Conservation (phyloP, 2,797 vertebrate species). For the Poliocrania exsul region DNA sequence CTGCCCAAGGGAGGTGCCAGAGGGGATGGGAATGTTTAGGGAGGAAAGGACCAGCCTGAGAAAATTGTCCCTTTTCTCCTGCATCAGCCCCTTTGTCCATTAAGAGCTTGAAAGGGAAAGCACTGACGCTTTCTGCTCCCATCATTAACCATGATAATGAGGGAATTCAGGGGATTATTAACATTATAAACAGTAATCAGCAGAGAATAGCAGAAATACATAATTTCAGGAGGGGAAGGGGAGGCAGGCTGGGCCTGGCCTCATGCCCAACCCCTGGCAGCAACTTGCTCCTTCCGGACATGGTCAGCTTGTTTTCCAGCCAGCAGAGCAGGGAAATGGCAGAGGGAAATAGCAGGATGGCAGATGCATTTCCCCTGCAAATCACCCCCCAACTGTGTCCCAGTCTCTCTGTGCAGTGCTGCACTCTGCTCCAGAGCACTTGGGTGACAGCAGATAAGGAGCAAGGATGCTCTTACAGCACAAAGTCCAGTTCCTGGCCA, state of each 20-base stretch:
- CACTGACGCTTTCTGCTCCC: not conserved
- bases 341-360: not conserved
- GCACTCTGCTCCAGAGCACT: fast-evolving
- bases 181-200: slow-evolving; percentile 16
- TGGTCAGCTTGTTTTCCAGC: not conserved
- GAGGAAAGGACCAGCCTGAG: not conserved
- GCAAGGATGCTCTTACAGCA: fast-evolving
- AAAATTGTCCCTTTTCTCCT: not conserved
- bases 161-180: slow-evolving; percentile 42
- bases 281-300: not conserved
- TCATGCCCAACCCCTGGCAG: not conserved
- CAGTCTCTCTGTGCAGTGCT: fast-evolving
- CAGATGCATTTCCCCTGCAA: not conserved
- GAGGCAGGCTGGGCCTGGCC: not conserved
- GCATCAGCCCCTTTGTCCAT: not conserved
- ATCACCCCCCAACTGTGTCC: not conserved
- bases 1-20: not conserved
- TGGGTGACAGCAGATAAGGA: fast-evolving
- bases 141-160: not conserved
- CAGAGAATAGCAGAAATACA: not conserved
- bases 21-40: not conserved
- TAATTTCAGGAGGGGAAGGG: not conserved
- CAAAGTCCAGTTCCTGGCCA: not conserved
- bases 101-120: not conserved
- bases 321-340: not conserved